Evolutionary conservation across 2,888 invertebrate genomes (phyloP), one percentile per base, ranked within the genome.

Genomic region (Tiliacea aurago): DNA sequence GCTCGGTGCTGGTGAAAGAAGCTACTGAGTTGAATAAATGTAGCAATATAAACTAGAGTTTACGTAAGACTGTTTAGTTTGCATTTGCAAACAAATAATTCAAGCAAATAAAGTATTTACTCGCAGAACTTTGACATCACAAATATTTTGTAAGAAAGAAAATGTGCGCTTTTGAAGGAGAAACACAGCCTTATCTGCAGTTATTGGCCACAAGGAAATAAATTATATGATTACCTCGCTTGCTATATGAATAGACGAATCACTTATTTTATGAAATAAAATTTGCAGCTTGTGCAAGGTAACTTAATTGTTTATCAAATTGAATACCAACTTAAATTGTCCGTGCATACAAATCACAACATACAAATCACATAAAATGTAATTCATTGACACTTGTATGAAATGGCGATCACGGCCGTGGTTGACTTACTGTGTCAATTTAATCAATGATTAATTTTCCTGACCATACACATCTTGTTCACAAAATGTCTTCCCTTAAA

Each of bases 21-120:
- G 59, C 47, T 41, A 51, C 20, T 63, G 62, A n/a, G 15, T 20
- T 20, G 49, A 20, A 43, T 63, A 58, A 56, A 58, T 9, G 41
- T 10, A 23, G n/a, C 9, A 59, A 28, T 51, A n/a, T n/a, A 43
- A 70, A 43, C 23, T 47, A 15, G 10, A 15, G 20, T n/a, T 68
- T 11, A n/a, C 4, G 13, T 68, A 28, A n/a, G 7, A n/a, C 5
- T 51, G 28, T 41, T 41, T 41, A 28, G 15, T 23, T 70, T 56
- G 5, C 33, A 28, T 71, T 45, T 45, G 41, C n/a, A n/a, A 33
- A 43, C 51, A 55, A 70, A 53, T 47, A 43, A 4, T 70, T 45
- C 18, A 11, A 13, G 20, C 23, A 49, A 11, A 33, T 11, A 15
- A 43, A 53, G n/a, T 70, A 53, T 53, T 70, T 49, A 49, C 69